A percentile compares a stretch with the other conserved stretches of the same genome.
Evolutionary conservation across 2,113 vertebrate species (phyloP).

Genomic region (Vidua chalybeata): DNA sequence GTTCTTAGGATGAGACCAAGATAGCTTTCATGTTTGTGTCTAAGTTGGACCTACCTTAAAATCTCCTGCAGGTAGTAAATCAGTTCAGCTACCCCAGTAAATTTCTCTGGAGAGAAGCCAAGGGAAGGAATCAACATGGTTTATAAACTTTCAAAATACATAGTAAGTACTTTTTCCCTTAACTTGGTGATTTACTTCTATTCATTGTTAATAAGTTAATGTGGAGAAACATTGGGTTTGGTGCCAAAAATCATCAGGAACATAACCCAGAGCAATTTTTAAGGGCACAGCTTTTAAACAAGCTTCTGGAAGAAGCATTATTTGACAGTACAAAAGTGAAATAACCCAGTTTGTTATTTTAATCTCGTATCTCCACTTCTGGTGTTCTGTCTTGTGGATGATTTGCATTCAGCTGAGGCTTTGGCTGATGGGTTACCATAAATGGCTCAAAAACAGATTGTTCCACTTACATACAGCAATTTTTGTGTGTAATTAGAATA

Average conservation of each 20-base stretch:
- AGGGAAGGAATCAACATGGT: conserved; percentile 31
- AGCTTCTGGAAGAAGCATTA: conserved; percentile 70
- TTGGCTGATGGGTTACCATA: conserved; percentile 18
- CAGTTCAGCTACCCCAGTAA: conserved; percentile 5
- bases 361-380: conserved; percentile 52
- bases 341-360: conserved; percentile 58
- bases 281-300: conserved; percentile 66
- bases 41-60: conserved; percentile 22
- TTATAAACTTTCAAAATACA: conserved; percentile 57
- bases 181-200: conserved; percentile 64
- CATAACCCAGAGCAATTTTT: conserved; percentile 71
- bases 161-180: conserved; percentile 33
- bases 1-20: neutral
- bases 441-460: conserved; percentile 32
- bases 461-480: neutral
- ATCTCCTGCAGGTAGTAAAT: conserved; percentile 38
- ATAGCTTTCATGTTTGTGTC: neutral
- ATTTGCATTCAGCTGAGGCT: conserved; percentile 42
- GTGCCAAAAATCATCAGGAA: conserved; percentile 72
- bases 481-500: neutral
- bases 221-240: conserved; percentile 55
- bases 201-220: conserved; percentile 63
- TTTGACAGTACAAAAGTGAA: conserved; percentile 67
- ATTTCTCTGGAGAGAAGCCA: conserved; percentile 26
- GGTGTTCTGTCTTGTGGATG: conserved; percentile 4